Base-by-base conservation (phyloP, 1,140 invertebrate genomes). In the Zaprionus lachaisei region DNA sequence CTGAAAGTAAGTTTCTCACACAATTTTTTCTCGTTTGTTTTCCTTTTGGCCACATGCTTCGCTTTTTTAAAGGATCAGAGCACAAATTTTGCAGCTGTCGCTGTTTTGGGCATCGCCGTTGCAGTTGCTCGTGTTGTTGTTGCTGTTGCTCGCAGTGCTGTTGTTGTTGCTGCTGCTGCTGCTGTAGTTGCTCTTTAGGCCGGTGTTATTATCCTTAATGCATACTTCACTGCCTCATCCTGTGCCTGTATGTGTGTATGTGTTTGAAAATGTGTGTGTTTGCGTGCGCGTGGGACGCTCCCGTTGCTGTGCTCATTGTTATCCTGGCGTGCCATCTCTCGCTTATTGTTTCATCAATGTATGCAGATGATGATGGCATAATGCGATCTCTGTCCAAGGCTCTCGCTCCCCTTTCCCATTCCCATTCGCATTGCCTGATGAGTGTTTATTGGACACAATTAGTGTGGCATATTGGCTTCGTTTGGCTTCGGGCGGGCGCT, bases 1-100 rank as follows among this genome's bases (percentile, higher is more conserved):
- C 78, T 90, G 87, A 92, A 91, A 92, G 84, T 92, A 85, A 92
- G 91, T 92, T 92, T 92, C 91, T 92, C 91, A 92, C 91, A 92
- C 86, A 85, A 89, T 83, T 89, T 92, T 92, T 92, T 92, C 78
- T 91, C 90, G 81, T 92, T 91, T 92, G 83, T 92, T 92, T 92
- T 90, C 85, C 82, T 91, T 91, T 86, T 79, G 83, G 82, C 83
- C 86, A 90, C 91, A 91, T 91, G 91, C 85, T 92, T 90, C 89
- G 80, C 80, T 90, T 83, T 80, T 83, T 92, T 85, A 81, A 92
- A 92, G 91, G 91, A 92, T 92, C 91, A 90, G 82, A 87, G 84
- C 84, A 84, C 84, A 89, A 81, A 73, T 86, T 92, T 92, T 92
- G 91, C 91, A 92, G 91, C 91, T 92, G 91, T 85, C 87, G 84